Percentiles rank a stretch among this genome's conserved stretches.
Evolutionary conservation across 2,113 vertebrate species (phyloP).

Genomic region (Phrynosoma platyrhinos): DNA sequence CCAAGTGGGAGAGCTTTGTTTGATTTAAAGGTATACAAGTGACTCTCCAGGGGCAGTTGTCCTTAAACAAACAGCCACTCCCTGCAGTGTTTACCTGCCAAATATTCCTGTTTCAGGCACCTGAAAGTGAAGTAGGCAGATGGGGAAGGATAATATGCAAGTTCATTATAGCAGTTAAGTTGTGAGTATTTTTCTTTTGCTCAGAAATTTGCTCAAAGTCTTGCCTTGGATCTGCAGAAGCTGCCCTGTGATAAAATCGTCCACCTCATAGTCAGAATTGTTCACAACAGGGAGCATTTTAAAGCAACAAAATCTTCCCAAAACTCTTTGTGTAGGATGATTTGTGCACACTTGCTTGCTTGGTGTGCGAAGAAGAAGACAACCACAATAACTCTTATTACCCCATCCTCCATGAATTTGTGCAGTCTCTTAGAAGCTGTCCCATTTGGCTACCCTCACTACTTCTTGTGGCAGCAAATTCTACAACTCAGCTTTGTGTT

Average conservation of each 20-base stretch:
- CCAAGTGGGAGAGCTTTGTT: background rate
- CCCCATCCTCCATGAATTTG: background rate
- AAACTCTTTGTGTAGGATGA: too few relatives aligned
- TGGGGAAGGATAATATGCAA: background rate
- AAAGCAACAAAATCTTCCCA: background rate
- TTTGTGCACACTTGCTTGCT: too few relatives aligned
- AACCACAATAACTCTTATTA: too few relatives aligned
- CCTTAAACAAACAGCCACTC: constrained; percentile 23
- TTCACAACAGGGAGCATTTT: background rate
- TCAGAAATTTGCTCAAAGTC: background rate
- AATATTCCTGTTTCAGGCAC: constrained; percentile 16
- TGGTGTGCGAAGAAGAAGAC: too few relatives aligned
- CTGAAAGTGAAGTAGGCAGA: constrained; percentile 2
- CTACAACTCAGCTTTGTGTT: background rate
- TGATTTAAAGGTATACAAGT: background rate
- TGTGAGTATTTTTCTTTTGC: background rate
- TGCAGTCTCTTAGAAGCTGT: background rate
- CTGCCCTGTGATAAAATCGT: background rate
- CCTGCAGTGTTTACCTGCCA: constrained; percentile 6
- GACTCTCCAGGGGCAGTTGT: background rate
- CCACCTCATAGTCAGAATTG: background rate
- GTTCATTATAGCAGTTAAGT: background rate
- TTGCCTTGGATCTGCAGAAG: too few relatives aligned
- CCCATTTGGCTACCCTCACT: background rate
- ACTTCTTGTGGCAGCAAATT: background rate